Base-by-base conservation (phyloP, 2,888 invertebrate species). In the Opisthograptis luteolata region DNA sequence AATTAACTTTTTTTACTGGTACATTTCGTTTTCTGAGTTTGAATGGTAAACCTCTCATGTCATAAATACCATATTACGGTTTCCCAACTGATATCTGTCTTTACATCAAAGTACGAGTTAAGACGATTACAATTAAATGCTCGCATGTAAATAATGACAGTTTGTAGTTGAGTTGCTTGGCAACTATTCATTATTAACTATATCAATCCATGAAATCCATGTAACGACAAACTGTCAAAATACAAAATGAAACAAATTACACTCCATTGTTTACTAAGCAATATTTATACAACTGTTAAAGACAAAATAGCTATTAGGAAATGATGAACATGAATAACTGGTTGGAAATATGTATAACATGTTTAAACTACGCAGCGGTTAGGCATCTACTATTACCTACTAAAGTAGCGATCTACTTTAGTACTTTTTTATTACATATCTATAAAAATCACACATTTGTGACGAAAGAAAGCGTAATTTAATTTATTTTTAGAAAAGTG, bases 161-260 rank as follows among this genome's bases (percentile, higher is more conserved):
- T 46, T 46, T 40, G 47, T 40, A 40, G 46, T 41, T 34, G 40
- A 8, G 47, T 47, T 40, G 47, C 47, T 40, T 7, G 35, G 47
- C 25, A 35, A 47, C 47, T 34, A 17, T n/a, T n/a, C n/a, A n/a
- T n/a, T n/a, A 19, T 10, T n/a, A 31, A 31, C 45, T 45, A 37
- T 34, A 36, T 39, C n/a, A n/a, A n/a, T 40, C 35, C n/a, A n/a
- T n/a, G n/a, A n/a, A n/a, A 40, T 47, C 34, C 39, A 40, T 35
- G 34, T 46, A 45, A 45, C 30, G 44, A 36, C 17, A 40, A 46
- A 46, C 27, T 40, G 28, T 22, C 34, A 47, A 17, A 35, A 40
- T 34, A 25, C 31, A 19, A 40, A 47, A 47, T 47, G 47, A 22
- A 39, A 39, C 34, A 12, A 47, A 47, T 28, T 27, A 40, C 35